A percentile compares a stretch with the other conserved stretches of the same genome.
Evolutionary conservation across 2,113 vertebrate species (phyloP).

Genomic region (Ia io): DNA sequence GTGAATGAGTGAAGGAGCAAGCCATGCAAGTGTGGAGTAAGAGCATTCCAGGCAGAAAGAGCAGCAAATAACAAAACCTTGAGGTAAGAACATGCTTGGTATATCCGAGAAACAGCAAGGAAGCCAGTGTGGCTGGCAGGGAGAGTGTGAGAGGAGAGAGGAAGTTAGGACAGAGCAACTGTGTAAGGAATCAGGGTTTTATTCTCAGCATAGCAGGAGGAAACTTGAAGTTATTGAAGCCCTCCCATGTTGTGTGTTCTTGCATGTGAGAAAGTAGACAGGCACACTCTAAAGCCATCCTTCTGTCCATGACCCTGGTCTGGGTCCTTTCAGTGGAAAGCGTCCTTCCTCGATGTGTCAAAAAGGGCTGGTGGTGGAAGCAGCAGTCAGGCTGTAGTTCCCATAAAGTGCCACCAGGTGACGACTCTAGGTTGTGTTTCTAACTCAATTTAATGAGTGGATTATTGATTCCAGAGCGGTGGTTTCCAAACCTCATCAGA

Average conservation of each 20-base stretch:
- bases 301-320: not conserved
- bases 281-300: not conserved
- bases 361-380: rapidly evolving
- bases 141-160: not conserved
- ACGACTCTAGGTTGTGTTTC: slow-evolving; percentile 36
- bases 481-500: not conserved
- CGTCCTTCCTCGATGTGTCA: not conserved
- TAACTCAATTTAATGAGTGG: not conserved
- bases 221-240: not conserved
- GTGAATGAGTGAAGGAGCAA: not conserved
- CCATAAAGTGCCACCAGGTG: not conserved
- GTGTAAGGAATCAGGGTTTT: not conserved
- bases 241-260: not conserved
- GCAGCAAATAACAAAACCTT: not conserved
- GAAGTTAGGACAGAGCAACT: not conserved
- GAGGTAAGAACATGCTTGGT: not conserved
- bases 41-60: not conserved
- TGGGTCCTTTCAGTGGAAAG: not conserved
- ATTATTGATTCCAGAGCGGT: not conserved
- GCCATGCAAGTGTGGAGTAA: not conserved
- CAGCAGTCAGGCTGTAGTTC: not conserved
- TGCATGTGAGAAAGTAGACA: not conserved
- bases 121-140: not conserved
- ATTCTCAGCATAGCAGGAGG: not conserved
- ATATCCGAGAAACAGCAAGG: not conserved